Conservation (phyloP, 2,113 vertebrate species). For the Zingel zingel region DNA sequence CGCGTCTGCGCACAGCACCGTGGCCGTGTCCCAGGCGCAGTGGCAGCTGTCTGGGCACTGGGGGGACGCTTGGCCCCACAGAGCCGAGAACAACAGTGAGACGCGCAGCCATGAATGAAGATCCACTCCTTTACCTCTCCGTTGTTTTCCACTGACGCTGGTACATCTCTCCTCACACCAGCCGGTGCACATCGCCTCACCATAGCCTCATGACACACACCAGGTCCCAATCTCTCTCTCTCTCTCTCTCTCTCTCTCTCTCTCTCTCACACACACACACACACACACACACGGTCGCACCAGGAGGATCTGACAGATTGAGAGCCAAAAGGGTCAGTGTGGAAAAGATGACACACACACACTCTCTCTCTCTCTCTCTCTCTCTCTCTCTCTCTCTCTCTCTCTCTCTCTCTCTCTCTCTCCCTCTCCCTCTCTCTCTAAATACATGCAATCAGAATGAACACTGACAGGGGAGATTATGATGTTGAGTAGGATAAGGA, state of each 20-base stretch:
- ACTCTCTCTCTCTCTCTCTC: not conserved
- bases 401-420: not conserved
- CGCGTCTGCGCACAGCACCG: constrained; percentile 80
- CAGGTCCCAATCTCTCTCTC: constrained; percentile 60
- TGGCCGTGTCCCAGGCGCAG: constrained; percentile 79
- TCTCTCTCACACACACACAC: constrained; percentile 30
- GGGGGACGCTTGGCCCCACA: constrained; percentile 58
- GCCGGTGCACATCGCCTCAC: constrained; percentile 76
- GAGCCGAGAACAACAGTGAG: constrained; percentile 58
- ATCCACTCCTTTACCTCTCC: constrained; percentile 33
- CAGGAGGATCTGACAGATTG: constrained; percentile 52
- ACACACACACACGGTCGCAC: constrained; percentile 16
- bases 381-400: not conserved
- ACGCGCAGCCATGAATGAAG: constrained; percentile 60
- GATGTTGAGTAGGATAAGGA: constrained; percentile 17
- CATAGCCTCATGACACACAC: constrained; percentile 76
- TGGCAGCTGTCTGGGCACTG: constrained; percentile 75
- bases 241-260: too few relatives aligned
- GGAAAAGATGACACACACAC: constrained; percentile 23
- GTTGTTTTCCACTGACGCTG: constrained; percentile 46
- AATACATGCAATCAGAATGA: constrained; percentile 46
- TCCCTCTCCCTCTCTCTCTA: not conserved
- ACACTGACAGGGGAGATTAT: constrained; percentile 48
- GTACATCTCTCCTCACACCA: constrained; percentile 72
- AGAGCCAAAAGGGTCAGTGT: constrained; percentile 48